Conservation (phyloP, 2,113 vertebrate genomes). For the Ciconia maguari region DNA sequence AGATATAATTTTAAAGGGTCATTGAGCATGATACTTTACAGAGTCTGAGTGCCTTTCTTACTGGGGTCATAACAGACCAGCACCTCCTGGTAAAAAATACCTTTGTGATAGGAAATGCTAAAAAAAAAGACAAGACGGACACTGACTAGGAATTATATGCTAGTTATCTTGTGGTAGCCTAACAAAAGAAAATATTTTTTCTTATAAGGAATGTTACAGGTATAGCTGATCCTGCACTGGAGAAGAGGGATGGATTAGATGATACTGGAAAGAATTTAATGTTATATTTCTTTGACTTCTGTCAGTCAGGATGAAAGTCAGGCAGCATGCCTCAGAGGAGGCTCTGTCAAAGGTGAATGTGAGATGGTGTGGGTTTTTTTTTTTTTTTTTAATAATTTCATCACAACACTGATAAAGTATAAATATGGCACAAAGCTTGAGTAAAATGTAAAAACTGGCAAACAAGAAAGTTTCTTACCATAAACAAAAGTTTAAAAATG, state of each 20-base stretch:
- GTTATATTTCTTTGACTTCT: not conserved
- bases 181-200: not conserved
- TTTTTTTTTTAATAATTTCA: not conserved
- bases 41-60: not conserved
- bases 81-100: not conserved
- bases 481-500: not conserved
- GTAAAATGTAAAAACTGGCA: not conserved
- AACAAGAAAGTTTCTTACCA: not conserved
- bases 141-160: not conserved
- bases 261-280: not conserved
- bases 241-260: not conserved
- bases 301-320: not conserved
- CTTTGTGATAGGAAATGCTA: not conserved
- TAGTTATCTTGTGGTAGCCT: not conserved
- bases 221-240: not conserved
- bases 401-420: not conserved
- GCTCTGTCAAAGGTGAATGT: not conserved
- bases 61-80: not conserved
- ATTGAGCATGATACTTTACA: not conserved
- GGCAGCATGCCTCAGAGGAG: not conserved
- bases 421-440: not conserved
- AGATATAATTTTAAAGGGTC: not conserved
- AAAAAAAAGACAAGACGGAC: not conserved
- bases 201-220: not conserved
- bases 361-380: not conserved